phyloP scores from a whole-genome alignment of 1,140 invertebrate species.

The Drosophila virilis region DNA sequence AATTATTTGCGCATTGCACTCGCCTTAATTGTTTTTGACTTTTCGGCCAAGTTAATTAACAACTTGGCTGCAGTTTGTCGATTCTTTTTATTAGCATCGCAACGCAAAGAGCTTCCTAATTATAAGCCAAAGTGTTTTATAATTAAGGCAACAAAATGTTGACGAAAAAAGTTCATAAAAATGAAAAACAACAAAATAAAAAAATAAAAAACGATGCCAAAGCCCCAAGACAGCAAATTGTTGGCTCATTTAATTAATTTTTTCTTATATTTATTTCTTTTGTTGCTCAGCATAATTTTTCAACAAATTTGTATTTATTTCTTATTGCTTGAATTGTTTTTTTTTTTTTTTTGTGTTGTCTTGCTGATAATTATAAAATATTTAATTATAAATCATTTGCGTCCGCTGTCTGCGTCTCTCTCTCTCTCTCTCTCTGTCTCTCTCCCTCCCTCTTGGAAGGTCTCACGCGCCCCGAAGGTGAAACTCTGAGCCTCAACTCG shows the following conservation, averaged over 20 bases:
- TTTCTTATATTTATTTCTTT: slow-evolving; percentile 25
- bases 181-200: neutral
- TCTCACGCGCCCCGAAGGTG: slow-evolving; percentile 75
- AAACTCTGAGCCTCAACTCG: slow-evolving; percentile 61
- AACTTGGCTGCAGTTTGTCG: slow-evolving; percentile 48
- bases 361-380: slow-evolving; percentile 75
- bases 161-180: slow-evolving; percentile 6
- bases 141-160: slow-evolving; percentile 46
- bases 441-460: slow-evolving; percentile 51
- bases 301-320: slow-evolving; percentile 60
- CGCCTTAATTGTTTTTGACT: slow-evolving; percentile 35
- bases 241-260: slow-evolving; percentile 31
- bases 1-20: slow-evolving; percentile 46
- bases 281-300: slow-evolving; percentile 65
- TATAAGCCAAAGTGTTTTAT: slow-evolving; percentile 67
- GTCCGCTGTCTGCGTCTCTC: slow-evolving; percentile 43
- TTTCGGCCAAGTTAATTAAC: slow-evolving; percentile 65
- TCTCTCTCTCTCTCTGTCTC: slow-evolving; percentile 20
- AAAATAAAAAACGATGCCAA: slow-evolving; percentile 16
- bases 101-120: slow-evolving; percentile 64
- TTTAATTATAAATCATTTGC: slow-evolving; percentile 80
- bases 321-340: slow-evolving; percentile 45
- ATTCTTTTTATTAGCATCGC: slow-evolving; percentile 60
- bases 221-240: slow-evolving; percentile 15
- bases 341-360: slow-evolving; percentile 40